Base-by-base conservation (phyloP, 2,888 invertebrate genomes). In the Macropis europaea region DNA sequence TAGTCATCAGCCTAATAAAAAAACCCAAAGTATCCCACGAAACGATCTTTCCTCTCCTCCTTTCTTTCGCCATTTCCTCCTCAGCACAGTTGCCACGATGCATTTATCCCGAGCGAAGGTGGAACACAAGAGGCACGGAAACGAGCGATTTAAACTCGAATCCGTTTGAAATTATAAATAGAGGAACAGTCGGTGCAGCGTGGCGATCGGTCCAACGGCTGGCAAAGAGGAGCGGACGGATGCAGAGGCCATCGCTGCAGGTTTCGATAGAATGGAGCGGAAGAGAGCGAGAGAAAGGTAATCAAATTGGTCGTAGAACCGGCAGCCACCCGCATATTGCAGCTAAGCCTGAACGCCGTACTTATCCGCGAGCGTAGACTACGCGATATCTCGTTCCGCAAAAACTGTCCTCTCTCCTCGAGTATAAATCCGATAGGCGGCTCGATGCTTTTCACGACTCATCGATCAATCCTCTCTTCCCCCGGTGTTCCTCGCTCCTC, bases 311-410 rank as follows among this genome's bases (percentile, higher is more conserved):
- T 53, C 40, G 40, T 28, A 17, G 52, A 64, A 43, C 19, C 24
- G 28, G 40, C 13, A 40, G 17, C 50, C 26, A 34, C 34, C 66
- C 59, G 66, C 59, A 66, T 70, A 67, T 70, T 59, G 69, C 24
- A 38, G 30, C 40, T 40, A 34, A 52, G 40, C 32, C 32, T 47
- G 28, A 9, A 45, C 47, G 36, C 22, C 32, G 22, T 32, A 48
- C 69, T 67, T 70, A 66, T 48, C 47, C 47, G 45, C 17, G 30
- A 19, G 19, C n/a, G 26, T 43, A 19, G 19, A 17, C 36, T 52
- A 6, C 34, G 17, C 42, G 52, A 62, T 72, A 69, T 62, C 56
- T 53, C 61, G 17, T 2, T 7, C 7, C 26, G 24, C 19, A 62
- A 53, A 62, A 62, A 53, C 43, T 13, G 0, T 7, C 22, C 15